Evolutionary conservation across 2,888 invertebrate species (phyloP).

Genomic region (Cephus spinipes): DNA sequence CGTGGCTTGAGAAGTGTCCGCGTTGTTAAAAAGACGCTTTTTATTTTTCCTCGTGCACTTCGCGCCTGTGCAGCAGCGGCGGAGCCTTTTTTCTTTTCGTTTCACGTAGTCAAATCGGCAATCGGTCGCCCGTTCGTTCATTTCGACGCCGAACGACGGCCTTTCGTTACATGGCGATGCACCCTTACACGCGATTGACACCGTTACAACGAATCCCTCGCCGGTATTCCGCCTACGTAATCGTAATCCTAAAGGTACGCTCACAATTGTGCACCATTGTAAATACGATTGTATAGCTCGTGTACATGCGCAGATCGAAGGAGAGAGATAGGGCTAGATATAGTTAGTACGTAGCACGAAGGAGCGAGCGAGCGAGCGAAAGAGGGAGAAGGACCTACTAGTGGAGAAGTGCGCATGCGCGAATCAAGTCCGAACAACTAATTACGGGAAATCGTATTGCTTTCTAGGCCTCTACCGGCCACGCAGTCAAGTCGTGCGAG

Average conservation of each 20-base stretch:
- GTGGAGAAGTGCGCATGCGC: slow-evolving; percentile 5
- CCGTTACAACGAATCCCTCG: slow-evolving; percentile 3
- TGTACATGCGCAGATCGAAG: slow-evolving; percentile 9
- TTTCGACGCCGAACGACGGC: not conserved
- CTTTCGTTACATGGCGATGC: not conserved
- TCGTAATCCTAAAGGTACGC: slow-evolving; percentile 10
- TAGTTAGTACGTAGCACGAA: slow-evolving; percentile 10
- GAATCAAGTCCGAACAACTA: not conserved
- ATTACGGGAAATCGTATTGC: not conserved
- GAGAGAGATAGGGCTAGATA: not conserved
- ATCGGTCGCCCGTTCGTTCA: not conserved
- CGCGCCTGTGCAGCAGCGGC: not conserved
- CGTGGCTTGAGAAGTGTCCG: not conserved
- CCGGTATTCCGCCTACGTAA: slow-evolving; percentile 1
- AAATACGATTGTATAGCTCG: slow-evolving; percentile 47
- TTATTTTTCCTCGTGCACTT: not conserved
- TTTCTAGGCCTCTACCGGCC: no score
- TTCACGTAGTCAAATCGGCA: not conserved
- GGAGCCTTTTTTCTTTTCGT: not conserved
- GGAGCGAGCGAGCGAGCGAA: slow-evolving; percentile 12
- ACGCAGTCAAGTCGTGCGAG: no score
- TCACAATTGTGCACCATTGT: slow-evolving; percentile 44
- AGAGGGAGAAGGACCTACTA: not conserved
- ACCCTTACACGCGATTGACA: not conserved
- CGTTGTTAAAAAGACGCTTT: not conserved